Percentiles rank a stretch among this genome's conserved stretches.
Conservation (phyloP, 2,113 vertebrate species). For the Eidolon helvum region DNA sequence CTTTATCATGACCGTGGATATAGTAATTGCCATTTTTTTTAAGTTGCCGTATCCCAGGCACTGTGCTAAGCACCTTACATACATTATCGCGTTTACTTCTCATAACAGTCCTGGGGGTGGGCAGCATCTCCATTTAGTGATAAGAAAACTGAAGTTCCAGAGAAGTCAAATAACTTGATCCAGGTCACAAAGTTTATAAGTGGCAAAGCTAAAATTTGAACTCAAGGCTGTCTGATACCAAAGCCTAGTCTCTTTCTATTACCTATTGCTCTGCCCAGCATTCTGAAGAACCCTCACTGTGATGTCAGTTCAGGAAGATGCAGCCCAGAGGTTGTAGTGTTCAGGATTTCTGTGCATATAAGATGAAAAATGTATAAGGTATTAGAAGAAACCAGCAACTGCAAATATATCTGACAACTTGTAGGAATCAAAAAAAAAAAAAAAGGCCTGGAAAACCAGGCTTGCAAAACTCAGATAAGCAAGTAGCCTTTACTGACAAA, state of each 20-base stretch:
- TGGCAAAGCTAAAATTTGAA: not conserved
- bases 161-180: not conserved
- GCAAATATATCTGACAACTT: not conserved
- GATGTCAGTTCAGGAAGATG: not conserved
- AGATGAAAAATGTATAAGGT: conserved; percentile 60
- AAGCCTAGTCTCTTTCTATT: not conserved
- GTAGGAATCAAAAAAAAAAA: not conserved
- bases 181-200: not conserved
- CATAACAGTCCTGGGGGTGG: not conserved
- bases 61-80: not conserved
- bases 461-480: conserved; percentile 39
- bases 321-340: not conserved
- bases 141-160: not conserved
- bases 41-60: not conserved
- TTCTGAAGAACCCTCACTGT: not conserved
- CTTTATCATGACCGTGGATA: not conserved
- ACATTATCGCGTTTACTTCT: not conserved
- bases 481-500: not conserved
- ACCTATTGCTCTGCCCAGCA: not conserved
- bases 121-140: not conserved
- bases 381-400: not conserved
- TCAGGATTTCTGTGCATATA: conserved; percentile 61
- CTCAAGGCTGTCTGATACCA: not conserved
- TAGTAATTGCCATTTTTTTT: not conserved
- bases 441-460: not conserved